A percentile compares a stretch with the other conserved stretches of the same genome.
These are phyloP conservation scores for Hetaerina americana DNA, from an alignment of 1,140 invertebrate species.

Conservation along the genomic window DNA sequence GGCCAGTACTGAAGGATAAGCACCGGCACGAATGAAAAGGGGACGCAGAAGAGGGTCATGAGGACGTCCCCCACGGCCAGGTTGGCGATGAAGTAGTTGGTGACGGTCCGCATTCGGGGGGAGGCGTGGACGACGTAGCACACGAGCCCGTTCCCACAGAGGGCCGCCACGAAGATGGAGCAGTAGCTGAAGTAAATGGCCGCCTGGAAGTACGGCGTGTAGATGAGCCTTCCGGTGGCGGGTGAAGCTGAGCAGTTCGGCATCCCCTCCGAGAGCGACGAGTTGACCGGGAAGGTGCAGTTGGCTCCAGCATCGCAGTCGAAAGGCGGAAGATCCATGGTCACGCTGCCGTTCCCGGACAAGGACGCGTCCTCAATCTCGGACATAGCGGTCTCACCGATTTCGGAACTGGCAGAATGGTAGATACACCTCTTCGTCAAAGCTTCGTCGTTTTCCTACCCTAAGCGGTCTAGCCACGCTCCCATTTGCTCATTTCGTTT, in stretches of 20 bases:
- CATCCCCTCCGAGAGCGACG: no score
- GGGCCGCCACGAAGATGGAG: slow-evolving; percentile 54
- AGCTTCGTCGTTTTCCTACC: no score
- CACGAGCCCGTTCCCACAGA: slow-evolving; percentile 66
- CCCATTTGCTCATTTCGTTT: no score
- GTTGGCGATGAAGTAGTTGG: slow-evolving; percentile 78
- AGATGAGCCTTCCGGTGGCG: not conserved
- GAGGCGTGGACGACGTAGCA: slow-evolving; percentile 66
- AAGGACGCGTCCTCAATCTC: not conserved
- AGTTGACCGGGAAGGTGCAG: not conserved
- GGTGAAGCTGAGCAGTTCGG: not conserved
- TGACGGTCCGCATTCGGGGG: slow-evolving; percentile 71
- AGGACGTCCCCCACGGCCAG: slow-evolving; percentile 71
- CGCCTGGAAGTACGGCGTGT: slow-evolving; percentile 38
- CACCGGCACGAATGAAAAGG: slow-evolving; percentile 65
- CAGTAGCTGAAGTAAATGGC: slow-evolving; percentile 60
- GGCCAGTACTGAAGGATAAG: slow-evolving; percentile 69
- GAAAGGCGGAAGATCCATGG: not conserved
- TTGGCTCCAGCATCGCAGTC: not conserved
- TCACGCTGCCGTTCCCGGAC: not conserved
- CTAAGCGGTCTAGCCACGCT: no score
- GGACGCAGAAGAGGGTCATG: slow-evolving; percentile 75
- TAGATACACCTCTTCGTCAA: no score
- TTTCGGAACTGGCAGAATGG: no score
- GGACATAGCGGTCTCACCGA: not conserved